Base-by-base conservation (phyloP, 1,140 invertebrate genomes). In the Drosophila pseudoananassae region DNA sequence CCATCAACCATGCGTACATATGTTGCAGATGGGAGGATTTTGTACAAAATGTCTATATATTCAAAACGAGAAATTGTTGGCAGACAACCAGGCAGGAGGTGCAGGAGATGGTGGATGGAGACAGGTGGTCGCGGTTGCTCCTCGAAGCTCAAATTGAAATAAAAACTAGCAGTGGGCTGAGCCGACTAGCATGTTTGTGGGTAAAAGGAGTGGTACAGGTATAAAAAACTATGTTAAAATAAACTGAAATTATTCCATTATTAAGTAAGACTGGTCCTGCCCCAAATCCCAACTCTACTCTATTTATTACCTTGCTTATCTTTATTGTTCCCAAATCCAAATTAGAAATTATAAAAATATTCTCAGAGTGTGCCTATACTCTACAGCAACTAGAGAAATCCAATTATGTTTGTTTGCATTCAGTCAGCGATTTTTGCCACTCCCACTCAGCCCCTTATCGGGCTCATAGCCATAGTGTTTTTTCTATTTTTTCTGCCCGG, bases 341-440 rank as follows among this genome's bases (percentile, higher is more conserved):
- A 14, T 49, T 27, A 23, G 31, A 10, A 31, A 31, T 36, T 1
- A 36, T n/a, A 4, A 0, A n/a, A n/a, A 25, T 27, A 51, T 66
- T 64, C 9, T 66, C 4, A 3, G n/a, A 66, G 59, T 66, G 63
- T 43, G 8, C 55, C 74, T 38, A 53, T 56, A 55, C 52, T 66
- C 49, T 29, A 38, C 64, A 78, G 53, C 73, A 87, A 87, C 83
- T 81, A 82, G 78, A 88, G 83, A 88, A 88, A 88, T 88, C 83
- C 83, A 88, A 88, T 88, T 88, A 88, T 88, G 84, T 89, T 88
- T 88, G 83, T 88, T 88, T 88, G 83, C 83, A 88, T 89, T 89
- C 84, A 83, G 83, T 88, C 83, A 88, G 83, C 83, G 82, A 89
- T 83, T 88, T 87, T 87, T 87, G 71, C 82, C 71, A 76, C 72